These are phyloP conservation scores for Periophthalmus modestus DNA, from an alignment of 2,113 vertebrate species.

Conservation along the genomic window DNA sequence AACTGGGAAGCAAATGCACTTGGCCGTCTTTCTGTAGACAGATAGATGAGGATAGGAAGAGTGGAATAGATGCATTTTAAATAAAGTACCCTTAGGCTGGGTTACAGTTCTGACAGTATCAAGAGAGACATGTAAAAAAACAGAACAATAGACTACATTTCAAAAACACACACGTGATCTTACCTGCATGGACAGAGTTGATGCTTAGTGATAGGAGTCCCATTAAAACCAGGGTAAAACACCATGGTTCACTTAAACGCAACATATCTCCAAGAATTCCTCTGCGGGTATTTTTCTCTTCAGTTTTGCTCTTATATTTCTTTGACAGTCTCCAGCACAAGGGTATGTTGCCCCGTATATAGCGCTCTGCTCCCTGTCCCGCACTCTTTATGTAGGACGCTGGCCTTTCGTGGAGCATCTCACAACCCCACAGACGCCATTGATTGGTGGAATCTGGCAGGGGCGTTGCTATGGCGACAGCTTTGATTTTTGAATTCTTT, in stretches of 20 bases:
- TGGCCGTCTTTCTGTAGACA: constrained; percentile 44
- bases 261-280: constrained; percentile 63
- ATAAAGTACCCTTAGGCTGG: constrained; percentile 48
- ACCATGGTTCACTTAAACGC: constrained; percentile 54
- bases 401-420: constrained; percentile 76
- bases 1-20: constrained; percentile 58
- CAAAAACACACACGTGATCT: constrained; percentile 41
- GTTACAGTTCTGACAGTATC: constrained; percentile 41
- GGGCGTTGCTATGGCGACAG: constrained; percentile 81
- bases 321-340: constrained; percentile 32
- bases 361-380: constrained; percentile 68
- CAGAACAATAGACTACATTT: constrained; percentile 39
- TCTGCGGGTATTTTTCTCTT: constrained; percentile 44
- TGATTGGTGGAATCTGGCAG: constrained; percentile 83
- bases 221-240: constrained; percentile 58
- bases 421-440: constrained; percentile 72
- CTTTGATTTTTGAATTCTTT: constrained; percentile 77
- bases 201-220: constrained; percentile 62
- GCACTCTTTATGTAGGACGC: constrained; percentile 81
- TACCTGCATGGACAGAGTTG: constrained; percentile 71
- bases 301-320: constrained; percentile 24
- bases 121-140: constrained; percentile 41
- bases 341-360: constrained; percentile 65
- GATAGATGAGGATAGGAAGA: constrained; percentile 58
- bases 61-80: constrained; percentile 50